These are phyloP conservation scores for Haemorhous mexicanus DNA, from an alignment of 2,113 vertebrate genomes.

Conservation along the genomic window DNA sequence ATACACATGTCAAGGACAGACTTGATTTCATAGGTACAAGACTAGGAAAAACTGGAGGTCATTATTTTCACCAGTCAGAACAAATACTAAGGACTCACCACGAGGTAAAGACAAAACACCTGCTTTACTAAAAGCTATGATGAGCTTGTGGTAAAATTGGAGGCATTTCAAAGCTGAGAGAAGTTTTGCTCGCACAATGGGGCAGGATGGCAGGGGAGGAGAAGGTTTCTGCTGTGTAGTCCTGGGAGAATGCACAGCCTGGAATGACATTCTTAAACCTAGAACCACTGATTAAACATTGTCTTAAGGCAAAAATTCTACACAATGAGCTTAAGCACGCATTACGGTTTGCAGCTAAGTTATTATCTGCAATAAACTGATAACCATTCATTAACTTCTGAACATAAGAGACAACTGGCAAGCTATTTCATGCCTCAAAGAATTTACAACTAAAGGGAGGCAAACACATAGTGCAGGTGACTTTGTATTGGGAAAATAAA, in stretches of 20 bases:
- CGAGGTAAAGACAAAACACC: neutral
- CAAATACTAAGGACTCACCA: neutral
- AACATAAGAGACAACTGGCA: conserved; percentile 69
- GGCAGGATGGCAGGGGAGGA: neutral
- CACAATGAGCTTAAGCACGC: conserved; percentile 47
- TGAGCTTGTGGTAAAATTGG: neutral
- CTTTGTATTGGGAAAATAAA: conserved; percentile 67
- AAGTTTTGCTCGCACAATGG: neutral
- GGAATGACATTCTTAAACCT: neutral
- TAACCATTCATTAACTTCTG: conserved; percentile 73
- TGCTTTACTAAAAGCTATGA: neutral
- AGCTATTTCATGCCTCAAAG: conserved; percentile 77
- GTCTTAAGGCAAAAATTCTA: conserved; percentile 59
- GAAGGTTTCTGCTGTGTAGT: neutral
- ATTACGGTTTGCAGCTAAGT: conserved; percentile 51
- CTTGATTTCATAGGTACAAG: neutral
- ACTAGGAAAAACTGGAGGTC: neutral
- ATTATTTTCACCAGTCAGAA: neutral
- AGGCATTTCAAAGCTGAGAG: neutral
- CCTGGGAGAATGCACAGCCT: neutral
- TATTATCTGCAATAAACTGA: conserved; percentile 71
- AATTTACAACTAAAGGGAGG: conserved; percentile 72
- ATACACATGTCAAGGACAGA: neutral
- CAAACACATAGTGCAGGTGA: conserved; percentile 54
- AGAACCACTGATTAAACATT: neutral